Evolutionary conservation across 2,113 vertebrate species (phyloP), one percentile per base, ranked within the genome.

Genomic region (Poicephalus gulielmi): DNA sequence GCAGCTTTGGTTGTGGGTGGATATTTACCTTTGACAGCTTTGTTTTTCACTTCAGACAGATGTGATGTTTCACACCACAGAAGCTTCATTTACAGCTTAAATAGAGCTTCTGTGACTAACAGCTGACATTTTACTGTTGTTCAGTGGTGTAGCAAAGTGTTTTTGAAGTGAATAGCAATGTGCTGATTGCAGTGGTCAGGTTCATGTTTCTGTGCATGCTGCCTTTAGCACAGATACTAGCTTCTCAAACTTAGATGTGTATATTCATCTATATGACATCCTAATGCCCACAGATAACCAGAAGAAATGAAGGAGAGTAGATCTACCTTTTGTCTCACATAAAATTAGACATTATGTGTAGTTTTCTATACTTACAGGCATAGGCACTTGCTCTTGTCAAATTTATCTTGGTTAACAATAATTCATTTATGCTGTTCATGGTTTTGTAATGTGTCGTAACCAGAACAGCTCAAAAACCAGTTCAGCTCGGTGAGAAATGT

Each of bases 161-260:
- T 79, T 63, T 15, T 4, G 1, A n/a, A 71, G 55, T 27, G 46
- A 19, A 3, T 2, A 4, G 69, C 41, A 62, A 31, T 67, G 25
- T 75, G 37, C 64, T 75, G 43, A 31, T 74, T 7, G 46, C 37
- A 19, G 0, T 63, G 57, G 39, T 79, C 11, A 17, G 57, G n/a
- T 75, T 77, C 43, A n/a, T 83, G 66, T 14, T 71, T 66, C 43
- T 73, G 7, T 52, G 39, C 14, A 2, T 27, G 27, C 55, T 62
- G 39, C n/a, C n/a, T 70, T 67, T 25, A 18, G 19, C 41, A 30
- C 0, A 0, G 20, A 10, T 81, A 35, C 37, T 53, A 2, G 1
- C 31, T 81, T 66, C 55, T 69, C 31, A 31, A 9, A n/a, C 86
- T 74, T 50, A 63, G 31, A 93, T 30, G 17, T 43, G 2, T 4